A percentile compares a stretch with the other conserved stretches of the same genome.
phyloP scores from a whole-genome alignment of 2,797 vertebrate species.

The Gymnothorax reevesii region DNA sequence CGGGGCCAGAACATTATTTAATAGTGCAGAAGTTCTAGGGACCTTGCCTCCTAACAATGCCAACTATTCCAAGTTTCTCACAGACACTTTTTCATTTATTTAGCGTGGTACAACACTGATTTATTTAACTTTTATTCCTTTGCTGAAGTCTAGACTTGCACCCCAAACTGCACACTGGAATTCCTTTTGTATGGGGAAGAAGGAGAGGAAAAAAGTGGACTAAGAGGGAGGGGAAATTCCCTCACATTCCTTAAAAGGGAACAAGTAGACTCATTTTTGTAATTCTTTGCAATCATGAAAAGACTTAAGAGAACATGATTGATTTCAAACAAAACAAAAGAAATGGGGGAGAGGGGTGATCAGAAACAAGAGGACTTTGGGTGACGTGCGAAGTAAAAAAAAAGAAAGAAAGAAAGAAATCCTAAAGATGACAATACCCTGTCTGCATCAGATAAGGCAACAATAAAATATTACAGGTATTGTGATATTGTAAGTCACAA shows the following conservation, averaged over 20 bases:
- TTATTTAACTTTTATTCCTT: conserved; percentile 61
- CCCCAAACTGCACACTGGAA: conserved; percentile 38
- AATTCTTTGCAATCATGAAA: conserved; percentile 59
- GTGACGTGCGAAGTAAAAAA: background rate
- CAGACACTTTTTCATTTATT: conserved; percentile 52
- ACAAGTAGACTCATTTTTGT: conserved; percentile 61
- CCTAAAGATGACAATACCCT: conserved; percentile 33
- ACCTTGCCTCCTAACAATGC: conserved; percentile 42
- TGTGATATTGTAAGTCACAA: background rate
- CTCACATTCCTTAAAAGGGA: conserved; percentile 62
- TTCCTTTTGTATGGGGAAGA: conserved; percentile 52
- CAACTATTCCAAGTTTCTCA: conserved; percentile 48
- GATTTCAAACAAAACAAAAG: conserved; percentile 48
- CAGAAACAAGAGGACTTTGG: conserved; percentile 22
- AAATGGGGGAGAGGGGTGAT: conserved; percentile 11
- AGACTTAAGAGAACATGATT: conserved; percentile 51
- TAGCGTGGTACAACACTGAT: conserved; percentile 51
- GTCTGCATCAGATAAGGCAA: conserved; percentile 38
- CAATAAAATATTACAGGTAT: conserved; percentile 25
- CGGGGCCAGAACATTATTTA: conserved; percentile 48
- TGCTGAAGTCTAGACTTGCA: conserved; percentile 60
- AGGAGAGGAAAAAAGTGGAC: background rate
- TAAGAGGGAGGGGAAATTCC: conserved; percentile 41
- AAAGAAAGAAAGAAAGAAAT: background rate
- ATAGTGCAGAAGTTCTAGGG: conserved; percentile 43